These are phyloP conservation scores for Gymnothorax javanicus DNA, from an alignment of 2,797 vertebrate genomes.

Conservation along the genomic window DNA sequence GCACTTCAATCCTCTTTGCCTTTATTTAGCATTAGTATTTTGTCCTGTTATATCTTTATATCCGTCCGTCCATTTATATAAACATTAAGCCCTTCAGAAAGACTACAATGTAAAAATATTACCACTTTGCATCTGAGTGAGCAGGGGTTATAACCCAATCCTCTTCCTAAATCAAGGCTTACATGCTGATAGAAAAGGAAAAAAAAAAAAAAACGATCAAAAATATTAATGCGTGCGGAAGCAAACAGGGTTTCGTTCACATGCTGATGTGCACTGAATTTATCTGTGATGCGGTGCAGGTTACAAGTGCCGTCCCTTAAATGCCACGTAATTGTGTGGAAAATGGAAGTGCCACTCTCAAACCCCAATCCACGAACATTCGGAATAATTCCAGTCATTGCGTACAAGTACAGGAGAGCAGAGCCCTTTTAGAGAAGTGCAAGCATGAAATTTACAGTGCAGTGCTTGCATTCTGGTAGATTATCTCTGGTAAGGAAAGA, in stretches of 20 bases:
- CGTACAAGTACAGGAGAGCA: neutral
- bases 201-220: neutral
- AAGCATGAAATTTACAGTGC: neutral
- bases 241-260: neutral
- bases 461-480: neutral
- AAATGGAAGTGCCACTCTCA: slow-evolving; percentile 7
- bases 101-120: slow-evolving; percentile 59
- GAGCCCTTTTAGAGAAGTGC: neutral
- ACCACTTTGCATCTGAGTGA: slow-evolving; percentile 61
- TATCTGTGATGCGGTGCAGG: neutral
- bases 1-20: no score
- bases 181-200: neutral
- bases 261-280: neutral
- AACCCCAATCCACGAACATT: neutral
- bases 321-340: slow-evolving; percentile 29
- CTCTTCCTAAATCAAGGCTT: slow-evolving; percentile 50
- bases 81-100: slow-evolving; percentile 59
- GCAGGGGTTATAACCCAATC: slow-evolving; percentile 56
- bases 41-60: no score
- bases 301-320: slow-evolving; percentile 10
- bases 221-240: neutral
- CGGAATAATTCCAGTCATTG: slow-evolving; percentile 4
- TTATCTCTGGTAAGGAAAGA: slow-evolving; percentile 23
- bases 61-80: slow-evolving; percentile 63
- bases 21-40: no score